Evolutionary conservation across 30 jellyfish, hydroid and myxozoan species (phyloP).

Genomic region (Aurelia aurita complex sp. Pacific): DNA sequence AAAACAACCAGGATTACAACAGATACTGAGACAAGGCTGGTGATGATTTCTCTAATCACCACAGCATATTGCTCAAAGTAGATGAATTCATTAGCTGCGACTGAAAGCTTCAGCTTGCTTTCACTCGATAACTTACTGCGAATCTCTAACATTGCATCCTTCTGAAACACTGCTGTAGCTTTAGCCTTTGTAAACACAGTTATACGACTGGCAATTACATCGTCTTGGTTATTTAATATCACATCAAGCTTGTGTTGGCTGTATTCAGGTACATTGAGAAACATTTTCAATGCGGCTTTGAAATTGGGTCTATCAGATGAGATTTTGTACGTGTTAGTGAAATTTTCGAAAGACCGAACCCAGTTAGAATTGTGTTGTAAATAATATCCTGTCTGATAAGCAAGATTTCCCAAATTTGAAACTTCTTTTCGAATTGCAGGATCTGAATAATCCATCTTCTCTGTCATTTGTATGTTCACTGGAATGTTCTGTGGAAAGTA

Average conservation of each 20-base stretch:
- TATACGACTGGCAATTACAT: conserved; percentile 43
- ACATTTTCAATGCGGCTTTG: conserved; percentile 4
- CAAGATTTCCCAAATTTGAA: conserved; percentile 11
- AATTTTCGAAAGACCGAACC: conserved; percentile 31
- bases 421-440: conserved; percentile 30
- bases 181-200: conserved; percentile 26
- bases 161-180: conserved; percentile 25
- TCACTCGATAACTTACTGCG: conserved; percentile 23
- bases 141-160: conserved; percentile 48
- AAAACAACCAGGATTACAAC: conserved; percentile 21
- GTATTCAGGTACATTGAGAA: conserved; percentile 14
- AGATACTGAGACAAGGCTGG: conserved; percentile 23
- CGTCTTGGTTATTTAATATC: conserved; percentile 6
- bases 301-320: conserved; percentile 22
- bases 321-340: neutral
- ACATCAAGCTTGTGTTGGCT: conserved; percentile 19
- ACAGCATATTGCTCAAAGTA: conserved; percentile 62
- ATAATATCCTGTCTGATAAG: conserved; percentile 54
- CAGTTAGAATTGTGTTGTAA: conserved; percentile 3
- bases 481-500: conserved; percentile 46
- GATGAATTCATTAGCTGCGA: conserved; percentile 25
- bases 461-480: conserved; percentile 37
- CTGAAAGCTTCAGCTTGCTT: neutral
- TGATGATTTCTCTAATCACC: conserved; percentile 32
- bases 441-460: conserved; percentile 37